A percentile compares a stretch with the other conserved stretches of the same genome.
Conservation (phyloP, 1,140 invertebrate species). For the Macrosteles quadrilineatus region DNA sequence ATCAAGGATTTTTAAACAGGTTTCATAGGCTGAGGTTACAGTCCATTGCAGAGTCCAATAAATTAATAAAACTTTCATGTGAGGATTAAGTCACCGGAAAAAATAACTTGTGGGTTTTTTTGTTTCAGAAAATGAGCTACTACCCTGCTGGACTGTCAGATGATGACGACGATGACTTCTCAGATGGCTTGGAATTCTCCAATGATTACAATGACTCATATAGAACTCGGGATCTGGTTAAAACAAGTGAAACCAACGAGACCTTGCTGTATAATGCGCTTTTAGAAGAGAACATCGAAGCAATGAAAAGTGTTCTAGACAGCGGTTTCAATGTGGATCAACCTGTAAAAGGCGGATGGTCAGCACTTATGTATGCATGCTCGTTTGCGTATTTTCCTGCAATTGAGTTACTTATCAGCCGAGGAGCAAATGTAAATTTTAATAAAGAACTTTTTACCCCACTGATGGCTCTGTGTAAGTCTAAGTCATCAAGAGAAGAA, state of each 20-base stretch:
- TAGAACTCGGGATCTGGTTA: background rate
- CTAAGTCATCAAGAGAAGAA: slow-evolving; percentile 19
- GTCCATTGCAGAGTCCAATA: no score
- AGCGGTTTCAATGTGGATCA: slow-evolving; percentile 48
- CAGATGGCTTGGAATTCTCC: background rate
- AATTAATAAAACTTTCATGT: no score
- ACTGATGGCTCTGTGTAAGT: slow-evolving; percentile 29
- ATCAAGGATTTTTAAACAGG: no score
- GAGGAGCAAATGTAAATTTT: slow-evolving; percentile 4
- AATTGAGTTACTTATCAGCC: slow-evolving; percentile 48
- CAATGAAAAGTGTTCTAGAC: slow-evolving; percentile 28
- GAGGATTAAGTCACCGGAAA: no score
- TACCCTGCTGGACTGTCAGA: slow-evolving; percentile 23
- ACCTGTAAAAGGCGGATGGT: slow-evolving; percentile 50
- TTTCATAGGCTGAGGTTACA: no score
- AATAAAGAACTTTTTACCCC: slow-evolving; percentile 23
- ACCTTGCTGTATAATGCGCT: slow-evolving; percentile 21
- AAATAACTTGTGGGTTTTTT: background rate
- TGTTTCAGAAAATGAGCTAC: background rate
- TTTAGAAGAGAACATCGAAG: slow-evolving; percentile 17
- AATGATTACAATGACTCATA: slow-evolving; percentile 33
- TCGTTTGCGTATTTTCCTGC: slow-evolving; percentile 48
- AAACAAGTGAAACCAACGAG: background rate
- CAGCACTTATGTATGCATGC: slow-evolving; percentile 55
- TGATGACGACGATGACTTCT: slow-evolving; percentile 29